These are phyloP conservation scores for Dendropsophus ebraccatus DNA, from an alignment of 2,113 vertebrate species.

Conservation along the genomic window DNA sequence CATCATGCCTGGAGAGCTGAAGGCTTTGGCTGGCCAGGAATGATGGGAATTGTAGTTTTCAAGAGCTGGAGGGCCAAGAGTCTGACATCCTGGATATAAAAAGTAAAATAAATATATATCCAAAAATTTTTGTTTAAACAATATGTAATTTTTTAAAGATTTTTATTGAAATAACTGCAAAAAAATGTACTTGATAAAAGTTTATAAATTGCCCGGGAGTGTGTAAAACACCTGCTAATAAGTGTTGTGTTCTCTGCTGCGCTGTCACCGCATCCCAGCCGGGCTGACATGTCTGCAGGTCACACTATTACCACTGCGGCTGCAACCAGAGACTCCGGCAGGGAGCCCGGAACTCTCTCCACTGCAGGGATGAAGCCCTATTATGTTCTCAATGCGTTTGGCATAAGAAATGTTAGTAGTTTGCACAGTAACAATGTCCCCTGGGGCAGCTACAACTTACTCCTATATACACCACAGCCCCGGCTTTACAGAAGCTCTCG, in stretches of 20 bases:
- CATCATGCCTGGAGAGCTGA: too few relatives aligned
- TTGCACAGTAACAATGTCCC: slow-evolving; percentile 73
- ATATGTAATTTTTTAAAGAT: too few relatives aligned
- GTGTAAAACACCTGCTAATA: neutral
- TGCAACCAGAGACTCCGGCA: slow-evolving; percentile 55
- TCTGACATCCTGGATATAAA: too few relatives aligned
- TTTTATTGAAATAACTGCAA: neutral
- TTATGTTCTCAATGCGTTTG: slow-evolving; percentile 72
- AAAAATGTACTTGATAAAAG: neutral
- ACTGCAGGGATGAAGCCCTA: slow-evolving; percentile 64
- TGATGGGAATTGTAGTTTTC: too few relatives aligned
- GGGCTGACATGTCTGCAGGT: slow-evolving; percentile 23
- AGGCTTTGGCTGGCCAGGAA: too few relatives aligned
- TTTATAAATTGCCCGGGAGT: neutral
- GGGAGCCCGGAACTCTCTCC: slow-evolving; percentile 70
- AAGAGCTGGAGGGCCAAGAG: too few relatives aligned
- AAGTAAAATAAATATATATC: too few relatives aligned
- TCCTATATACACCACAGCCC: slow-evolving; percentile 60
- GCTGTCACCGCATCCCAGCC: slow-evolving; percentile 23
- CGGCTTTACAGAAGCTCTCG: neutral
- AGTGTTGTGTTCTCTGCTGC: neutral
- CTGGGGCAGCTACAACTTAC: slow-evolving; percentile 57
- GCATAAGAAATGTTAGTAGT: slow-evolving; percentile 68
- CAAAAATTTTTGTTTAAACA: too few relatives aligned
- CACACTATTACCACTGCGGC: neutral